A percentile compares a stretch with the other conserved stretches of the same genome.
phyloP scores from a whole-genome alignment of 2,797 vertebrate genomes.

The Percopsis omiscomaycus region DNA sequence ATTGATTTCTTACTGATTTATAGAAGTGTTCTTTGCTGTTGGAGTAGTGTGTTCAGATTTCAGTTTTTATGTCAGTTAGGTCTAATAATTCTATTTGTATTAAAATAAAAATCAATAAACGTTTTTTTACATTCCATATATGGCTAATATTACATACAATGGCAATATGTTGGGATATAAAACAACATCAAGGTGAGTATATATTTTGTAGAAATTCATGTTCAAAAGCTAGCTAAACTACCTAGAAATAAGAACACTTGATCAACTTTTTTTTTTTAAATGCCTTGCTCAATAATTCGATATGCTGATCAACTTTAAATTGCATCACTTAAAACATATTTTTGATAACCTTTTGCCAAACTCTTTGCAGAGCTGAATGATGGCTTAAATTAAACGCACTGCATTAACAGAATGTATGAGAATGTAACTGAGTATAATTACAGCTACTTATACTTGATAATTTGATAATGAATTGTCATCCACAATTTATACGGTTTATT shows the following conservation, averaged over 20 bases:
- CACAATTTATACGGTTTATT: background rate
- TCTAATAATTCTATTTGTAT: constrained; percentile 24
- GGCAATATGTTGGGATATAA: constrained; percentile 10
- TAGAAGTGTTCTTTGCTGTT: constrained; percentile 27
- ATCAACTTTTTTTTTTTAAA: background rate
- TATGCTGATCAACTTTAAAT: constrained; percentile 11
- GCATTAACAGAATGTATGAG: constrained; percentile 17
- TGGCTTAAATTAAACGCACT: constrained; percentile 45
- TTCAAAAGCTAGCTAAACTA: background rate
- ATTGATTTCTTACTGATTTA: constrained; percentile 27
- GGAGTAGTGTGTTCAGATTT: constrained; percentile 28
- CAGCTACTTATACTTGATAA: constrained; percentile 22
- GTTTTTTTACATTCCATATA: constrained; percentile 50
- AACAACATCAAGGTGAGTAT: background rate
- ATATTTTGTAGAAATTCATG: constrained; percentile 14
- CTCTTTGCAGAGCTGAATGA: constrained; percentile 59
- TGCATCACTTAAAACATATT: background rate
- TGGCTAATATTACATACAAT: constrained; percentile 42
- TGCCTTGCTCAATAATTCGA: constrained; percentile 9
- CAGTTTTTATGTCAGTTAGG: constrained; percentile 34
- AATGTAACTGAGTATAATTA: constrained; percentile 24
- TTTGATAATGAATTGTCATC: background rate
- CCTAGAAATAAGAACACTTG: background rate
- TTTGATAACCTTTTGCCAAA: constrained; percentile 47
- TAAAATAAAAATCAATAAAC: constrained; percentile 41